Evolutionary conservation across 2,888 invertebrate genomes (phyloP), one percentile per base, ranked within the genome.

Genomic region (Aphidius colemani): DNA sequence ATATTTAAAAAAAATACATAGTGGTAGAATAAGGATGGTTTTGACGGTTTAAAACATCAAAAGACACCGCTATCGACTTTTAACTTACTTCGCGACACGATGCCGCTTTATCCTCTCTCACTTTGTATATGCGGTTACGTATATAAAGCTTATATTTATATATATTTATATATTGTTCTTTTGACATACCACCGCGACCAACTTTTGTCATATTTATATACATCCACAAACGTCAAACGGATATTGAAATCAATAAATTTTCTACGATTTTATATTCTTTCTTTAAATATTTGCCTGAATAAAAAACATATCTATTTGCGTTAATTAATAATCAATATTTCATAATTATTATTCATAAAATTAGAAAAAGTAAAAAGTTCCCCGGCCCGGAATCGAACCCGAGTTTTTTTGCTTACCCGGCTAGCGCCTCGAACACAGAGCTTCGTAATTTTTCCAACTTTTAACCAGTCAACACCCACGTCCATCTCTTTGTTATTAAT

Each of bases 41-140:
- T 57, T 57, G 57, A 45, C 51, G 72, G 71, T 63, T 65, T 66
- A 59, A 71, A 69, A 77, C 13, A 18, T 80, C 79, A 80, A 18
- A 80, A 80, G 77, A 74, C 69, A 69, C 79, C 79, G 79, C 79
- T 79, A 80, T 80, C 79, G 74, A 71, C 66, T 71, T 65, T 69
- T 73, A 13, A 56, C 13, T 18, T 18, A 18, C 13, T 18, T 18
- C 13, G 59, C 64, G 71, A 71, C 72, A 70, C 71, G 70, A 71
- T 69, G 71, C 69, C 67, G 69, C 69, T 74, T 72, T 70, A 72
- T 72, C 73, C 73, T 43, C 45, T 60, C 13, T 60, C 43, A 11
- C 30, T 30, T n/a, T 50, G 45, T 62, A 50, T 62, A 48, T 53
- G 58, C 40, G 45, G 30, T 18, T 18, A 18, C 13, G 44, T 58